A percentile compares a stretch with the other conserved stretches of the same genome.
Evolutionary conservation across 2,797 vertebrate genomes (phyloP).

Genomic region (Danio aesculapii): DNA sequence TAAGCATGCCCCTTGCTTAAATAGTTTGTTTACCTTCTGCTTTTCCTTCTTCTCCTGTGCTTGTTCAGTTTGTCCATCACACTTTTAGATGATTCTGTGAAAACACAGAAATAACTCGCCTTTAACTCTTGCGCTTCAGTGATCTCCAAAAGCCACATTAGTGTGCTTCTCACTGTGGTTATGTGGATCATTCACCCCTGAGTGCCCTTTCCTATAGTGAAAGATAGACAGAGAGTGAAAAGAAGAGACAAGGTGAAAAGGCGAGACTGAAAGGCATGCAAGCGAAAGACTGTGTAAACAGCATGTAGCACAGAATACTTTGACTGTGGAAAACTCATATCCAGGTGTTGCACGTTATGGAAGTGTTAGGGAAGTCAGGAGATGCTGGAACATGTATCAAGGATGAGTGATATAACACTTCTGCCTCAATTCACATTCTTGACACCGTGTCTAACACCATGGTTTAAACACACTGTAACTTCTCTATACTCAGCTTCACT

Average conservation of each 20-base stretch:
- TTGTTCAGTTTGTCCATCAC: background rate
- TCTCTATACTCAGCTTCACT: background rate
- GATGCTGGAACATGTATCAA: background rate
- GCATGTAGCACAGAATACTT: background rate
- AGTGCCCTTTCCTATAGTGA: slow-evolving; percentile 1
- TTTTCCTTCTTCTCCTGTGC: background rate
- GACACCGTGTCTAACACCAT: background rate
- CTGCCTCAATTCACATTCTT: background rate
- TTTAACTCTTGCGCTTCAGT: background rate
- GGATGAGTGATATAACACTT: slow-evolving; percentile 3
- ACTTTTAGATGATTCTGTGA: background rate
- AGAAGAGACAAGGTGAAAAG: slow-evolving; percentile 4
- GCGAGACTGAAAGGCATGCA: background rate
- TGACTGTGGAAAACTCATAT: background rate
- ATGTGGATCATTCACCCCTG: slow-evolving; percentile 5
- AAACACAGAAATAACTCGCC: background rate
- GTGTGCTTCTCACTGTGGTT: background rate
- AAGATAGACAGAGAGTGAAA: background rate
- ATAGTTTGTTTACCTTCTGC: slow-evolving; percentile 7
- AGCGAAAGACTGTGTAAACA: background rate
- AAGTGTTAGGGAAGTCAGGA: background rate
- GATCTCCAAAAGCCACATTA: slow-evolving; percentile 11
- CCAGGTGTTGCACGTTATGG: background rate
- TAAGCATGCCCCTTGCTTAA: background rate
- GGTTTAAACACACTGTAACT: background rate